Evolutionary conservation across 2,888 invertebrate species (phyloP).

Genomic region (Latheticus oryzae): DNA sequence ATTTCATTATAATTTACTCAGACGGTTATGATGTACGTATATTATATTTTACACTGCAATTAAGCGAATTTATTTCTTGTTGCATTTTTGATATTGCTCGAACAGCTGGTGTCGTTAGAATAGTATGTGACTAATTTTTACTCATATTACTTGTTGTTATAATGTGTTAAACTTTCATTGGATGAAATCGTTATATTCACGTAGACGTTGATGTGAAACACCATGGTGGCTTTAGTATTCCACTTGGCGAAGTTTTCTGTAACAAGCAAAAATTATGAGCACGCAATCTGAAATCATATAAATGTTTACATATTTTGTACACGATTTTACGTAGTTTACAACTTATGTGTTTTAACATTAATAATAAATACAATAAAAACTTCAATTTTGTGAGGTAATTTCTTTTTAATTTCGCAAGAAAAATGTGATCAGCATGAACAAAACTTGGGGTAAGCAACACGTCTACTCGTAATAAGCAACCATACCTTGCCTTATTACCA

Average conservation of each 20-base stretch:
- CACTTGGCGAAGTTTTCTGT: constrained; percentile 51
- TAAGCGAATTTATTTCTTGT: constrained; percentile 16
- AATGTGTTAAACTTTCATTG: constrained; percentile 40
- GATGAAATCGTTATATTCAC: constrained; percentile 49
- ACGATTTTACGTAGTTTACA: too few species aligned
- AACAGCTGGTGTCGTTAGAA: constrained; percentile 5
- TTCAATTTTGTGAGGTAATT: constrained; percentile 18
- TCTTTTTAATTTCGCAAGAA: constrained; percentile 32
- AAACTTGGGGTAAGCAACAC: constrained; percentile 35
- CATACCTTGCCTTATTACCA: constrained; percentile 42
- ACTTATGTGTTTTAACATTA: too few species aligned
- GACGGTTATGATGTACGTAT: too few species aligned
- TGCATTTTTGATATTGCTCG: constrained; percentile 9
- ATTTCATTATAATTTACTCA: too few species aligned
- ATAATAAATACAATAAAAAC: constrained; percentile 20
- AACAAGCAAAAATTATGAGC: constrained; percentile 52
- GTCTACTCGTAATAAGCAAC: constrained; percentile 41
- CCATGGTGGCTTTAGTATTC: constrained; percentile 53
- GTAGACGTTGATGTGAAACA: constrained; percentile 51
- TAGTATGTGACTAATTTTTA: constrained; percentile 23
- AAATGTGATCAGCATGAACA: constrained; percentile 28
- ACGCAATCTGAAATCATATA: too few species aligned
- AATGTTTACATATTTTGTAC: too few species aligned
- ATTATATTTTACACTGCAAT: constrained; percentile 1
- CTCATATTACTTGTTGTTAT: constrained; percentile 34